These are phyloP conservation scores for Nycteola revayana DNA, from an alignment of 2,888 invertebrate species.

Conservation along the genomic window DNA sequence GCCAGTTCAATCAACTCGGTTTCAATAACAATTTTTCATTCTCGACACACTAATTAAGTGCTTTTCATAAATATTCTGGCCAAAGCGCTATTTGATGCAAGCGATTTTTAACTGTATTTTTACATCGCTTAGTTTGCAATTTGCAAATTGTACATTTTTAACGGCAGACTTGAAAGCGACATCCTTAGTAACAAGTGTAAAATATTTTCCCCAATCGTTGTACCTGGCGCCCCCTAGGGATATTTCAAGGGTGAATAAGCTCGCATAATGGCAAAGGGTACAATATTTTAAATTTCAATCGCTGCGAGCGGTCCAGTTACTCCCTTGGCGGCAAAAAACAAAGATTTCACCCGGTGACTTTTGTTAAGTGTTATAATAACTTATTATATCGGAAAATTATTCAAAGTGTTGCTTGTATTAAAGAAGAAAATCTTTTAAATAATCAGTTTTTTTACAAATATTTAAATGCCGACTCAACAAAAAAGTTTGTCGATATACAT, in stretches of 20 bases:
- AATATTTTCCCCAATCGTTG: slow-evolving; percentile 81
- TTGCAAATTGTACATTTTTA: slow-evolving; percentile 42
- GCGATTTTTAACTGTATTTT: slow-evolving; percentile 46
- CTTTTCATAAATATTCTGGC: slow-evolving; percentile 74
- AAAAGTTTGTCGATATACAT: too few species aligned
- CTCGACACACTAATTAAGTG: slow-evolving; percentile 81
- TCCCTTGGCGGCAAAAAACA: slow-evolving; percentile 67
- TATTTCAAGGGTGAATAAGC: slow-evolving; percentile 83
- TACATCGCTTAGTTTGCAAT: slow-evolving; percentile 35
- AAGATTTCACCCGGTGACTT: slow-evolving; percentile 75
- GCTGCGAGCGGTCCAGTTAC: slow-evolving; percentile 76
- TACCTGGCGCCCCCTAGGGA: slow-evolving; percentile 81
- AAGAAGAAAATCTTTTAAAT: too few species aligned
- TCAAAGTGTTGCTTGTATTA: slow-evolving; percentile 26
- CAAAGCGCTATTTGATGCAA: slow-evolving; percentile 25
- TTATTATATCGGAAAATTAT: slow-evolving; percentile 58
- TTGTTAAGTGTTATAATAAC: slow-evolving; percentile 71
- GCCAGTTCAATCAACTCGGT: slow-evolving; percentile 78
- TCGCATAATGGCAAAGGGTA: slow-evolving; percentile 82
- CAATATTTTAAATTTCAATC: slow-evolving; percentile 83
- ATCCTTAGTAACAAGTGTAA: slow-evolving; percentile 82
- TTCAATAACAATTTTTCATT: slow-evolving; percentile 82
- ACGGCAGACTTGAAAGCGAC: slow-evolving; percentile 70
- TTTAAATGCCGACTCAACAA: too few species aligned
- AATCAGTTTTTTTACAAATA: too few species aligned